phyloP scores from a whole-genome alignment of 2,113 vertebrate genomes.

The Nannobrachium achirus region DNA sequence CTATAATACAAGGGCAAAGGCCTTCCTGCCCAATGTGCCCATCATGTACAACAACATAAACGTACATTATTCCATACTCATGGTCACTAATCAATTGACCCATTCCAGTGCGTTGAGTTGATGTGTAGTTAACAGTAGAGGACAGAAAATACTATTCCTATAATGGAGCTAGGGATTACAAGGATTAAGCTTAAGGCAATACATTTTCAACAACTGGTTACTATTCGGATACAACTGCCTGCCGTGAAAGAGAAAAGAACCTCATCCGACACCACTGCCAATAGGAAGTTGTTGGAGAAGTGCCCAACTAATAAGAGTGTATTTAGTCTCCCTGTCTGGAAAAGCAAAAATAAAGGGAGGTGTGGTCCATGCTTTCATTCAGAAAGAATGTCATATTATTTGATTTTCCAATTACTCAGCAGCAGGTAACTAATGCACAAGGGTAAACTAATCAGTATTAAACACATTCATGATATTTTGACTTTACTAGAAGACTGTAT shows the following conservation, averaged over 20 bases:
- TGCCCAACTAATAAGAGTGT: constrained; percentile 51
- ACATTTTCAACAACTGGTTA: neutral
- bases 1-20: neutral
- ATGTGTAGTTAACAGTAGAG: too few species aligned
- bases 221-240: neutral
- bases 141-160: too few species aligned
- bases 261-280: constrained; percentile 21
- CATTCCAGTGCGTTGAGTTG: too few species aligned
- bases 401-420: neutral
- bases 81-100: too few species aligned
- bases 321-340: constrained; percentile 29
- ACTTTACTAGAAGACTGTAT: neutral
- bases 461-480: neutral
- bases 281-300: constrained; percentile 29
- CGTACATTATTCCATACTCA: too few species aligned
- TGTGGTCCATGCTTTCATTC: constrained; percentile 30
- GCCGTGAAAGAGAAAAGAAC: constrained; percentile 22
- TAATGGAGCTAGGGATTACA: too few species aligned
- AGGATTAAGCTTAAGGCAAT: too few species aligned
- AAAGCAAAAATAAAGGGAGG: constrained; percentile 42
- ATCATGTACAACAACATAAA: too few species aligned
- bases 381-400: neutral
- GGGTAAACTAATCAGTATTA: neutral
- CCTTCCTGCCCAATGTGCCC: neutral
- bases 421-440: neutral